Percentiles rank a stretch among this genome's conserved stretches.
phyloP scores from a whole-genome alignment of 2,113 vertebrate species.

The Phrynosoma blainvillii region DNA sequence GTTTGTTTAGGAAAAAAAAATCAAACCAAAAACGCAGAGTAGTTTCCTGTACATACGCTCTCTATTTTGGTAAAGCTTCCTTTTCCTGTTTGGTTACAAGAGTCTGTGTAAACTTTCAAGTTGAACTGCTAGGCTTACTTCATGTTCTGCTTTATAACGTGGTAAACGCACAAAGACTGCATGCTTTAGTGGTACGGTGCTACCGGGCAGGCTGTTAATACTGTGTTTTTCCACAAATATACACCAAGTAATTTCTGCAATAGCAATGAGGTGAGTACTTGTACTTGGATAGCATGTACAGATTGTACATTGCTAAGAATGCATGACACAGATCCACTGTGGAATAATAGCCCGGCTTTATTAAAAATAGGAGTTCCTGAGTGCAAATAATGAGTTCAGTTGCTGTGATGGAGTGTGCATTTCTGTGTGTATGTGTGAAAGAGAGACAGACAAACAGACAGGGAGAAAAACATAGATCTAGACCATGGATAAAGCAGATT shows the following conservation, averaged over 20 bases:
- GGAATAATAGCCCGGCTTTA: slow-evolving; percentile 6
- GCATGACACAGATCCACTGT: neutral
- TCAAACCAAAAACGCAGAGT: slow-evolving; percentile 12
- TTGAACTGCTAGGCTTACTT: slow-evolving; percentile 50
- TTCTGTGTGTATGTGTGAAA: neutral
- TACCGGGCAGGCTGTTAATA: neutral
- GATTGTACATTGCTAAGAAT: neutral
- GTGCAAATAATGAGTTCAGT: neutral
- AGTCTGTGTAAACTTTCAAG: slow-evolving; percentile 36
- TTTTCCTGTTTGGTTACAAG: slow-evolving; percentile 72
- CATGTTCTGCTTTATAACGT: slow-evolving; percentile 39
- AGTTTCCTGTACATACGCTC: slow-evolving; percentile 70
- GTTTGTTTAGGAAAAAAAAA: slow-evolving; percentile 32
- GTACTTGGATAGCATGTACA: slow-evolving; percentile 20
- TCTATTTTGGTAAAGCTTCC: slow-evolving; percentile 62
- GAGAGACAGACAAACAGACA: neutral
- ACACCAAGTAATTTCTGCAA: slow-evolving; percentile 41
- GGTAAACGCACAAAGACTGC: slow-evolving; percentile 43
- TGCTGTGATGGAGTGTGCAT: neutral
- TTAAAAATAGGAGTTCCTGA: neutral
- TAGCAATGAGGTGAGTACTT: slow-evolving; percentile 71
- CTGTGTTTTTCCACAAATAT: neutral
- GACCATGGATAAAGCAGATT: slow-evolving; percentile 16
- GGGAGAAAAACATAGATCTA: neutral
- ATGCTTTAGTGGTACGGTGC: slow-evolving; percentile 18